These are phyloP conservation scores for Charanyca ferruginea DNA, from an alignment of 2,888 invertebrate species.

Conservation along the genomic window DNA sequence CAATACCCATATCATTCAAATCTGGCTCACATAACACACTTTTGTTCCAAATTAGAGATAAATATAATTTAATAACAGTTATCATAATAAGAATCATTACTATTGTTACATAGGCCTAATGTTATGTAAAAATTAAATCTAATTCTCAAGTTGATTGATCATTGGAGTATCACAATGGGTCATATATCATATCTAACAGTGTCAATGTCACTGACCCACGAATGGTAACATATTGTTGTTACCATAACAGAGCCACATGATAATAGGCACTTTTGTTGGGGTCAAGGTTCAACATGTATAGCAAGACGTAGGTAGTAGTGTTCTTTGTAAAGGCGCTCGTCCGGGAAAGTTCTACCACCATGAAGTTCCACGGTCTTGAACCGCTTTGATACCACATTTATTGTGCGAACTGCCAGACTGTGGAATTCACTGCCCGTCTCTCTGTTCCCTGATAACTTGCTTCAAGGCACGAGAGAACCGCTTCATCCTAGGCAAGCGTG, in stretches of 20 bases:
- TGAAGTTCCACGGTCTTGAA: no score
- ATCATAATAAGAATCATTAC: slow-evolving; percentile 47
- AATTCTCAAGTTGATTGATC: slow-evolving; percentile 59
- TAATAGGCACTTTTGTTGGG: slow-evolving; percentile 44
- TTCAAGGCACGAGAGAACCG: no score
- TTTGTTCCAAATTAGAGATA: slow-evolving; percentile 26
- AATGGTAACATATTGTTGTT: slow-evolving; percentile 48
- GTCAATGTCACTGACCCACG: slow-evolving; percentile 74
- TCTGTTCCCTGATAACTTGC: no score
- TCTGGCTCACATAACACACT: slow-evolving; percentile 41
- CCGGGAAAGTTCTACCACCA: no score
- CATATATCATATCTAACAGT: slow-evolving; percentile 64
- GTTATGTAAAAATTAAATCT: slow-evolving; percentile 47
- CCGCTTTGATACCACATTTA: no score
- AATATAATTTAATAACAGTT: slow-evolving; percentile 48
- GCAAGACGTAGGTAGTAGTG: no score
- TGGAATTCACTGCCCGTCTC: no score
- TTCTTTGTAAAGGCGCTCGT: no score
- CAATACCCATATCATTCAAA: slow-evolving; percentile 33
- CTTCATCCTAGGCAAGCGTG: no score
- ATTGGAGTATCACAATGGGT: slow-evolving; percentile 58
- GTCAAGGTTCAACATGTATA: slow-evolving; percentile 41
- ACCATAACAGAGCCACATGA: slow-evolving; percentile 33
- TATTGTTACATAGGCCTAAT: slow-evolving; percentile 49
- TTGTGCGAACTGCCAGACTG: no score